phyloP scores from a whole-genome alignment of 2,888 invertebrate genomes.

The Dryocosmus kuriphilus region DNA sequence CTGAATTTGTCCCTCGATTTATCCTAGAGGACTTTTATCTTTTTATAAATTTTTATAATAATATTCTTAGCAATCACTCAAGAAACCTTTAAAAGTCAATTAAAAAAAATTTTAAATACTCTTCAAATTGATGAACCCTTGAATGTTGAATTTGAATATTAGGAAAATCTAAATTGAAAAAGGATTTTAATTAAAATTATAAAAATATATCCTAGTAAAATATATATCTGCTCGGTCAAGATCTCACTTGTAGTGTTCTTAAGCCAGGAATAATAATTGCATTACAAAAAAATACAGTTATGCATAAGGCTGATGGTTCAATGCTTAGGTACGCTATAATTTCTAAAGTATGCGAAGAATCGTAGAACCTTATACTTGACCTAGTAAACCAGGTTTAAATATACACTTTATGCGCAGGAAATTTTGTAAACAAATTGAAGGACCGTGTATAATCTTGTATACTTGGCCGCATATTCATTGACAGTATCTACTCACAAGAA shows the following conservation, averaged over 20 bases:
- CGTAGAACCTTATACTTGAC: not conserved
- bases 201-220: too few relatives aligned
- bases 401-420: not conserved
- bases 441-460: not conserved
- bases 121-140: too few relatives aligned
- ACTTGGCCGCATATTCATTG: not conserved
- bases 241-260: not conserved
- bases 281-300: not conserved
- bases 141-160: not conserved
- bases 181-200: too few relatives aligned
- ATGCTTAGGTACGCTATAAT: conserved; percentile 6
- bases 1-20: not conserved
- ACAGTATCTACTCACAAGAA: not conserved
- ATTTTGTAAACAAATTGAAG: not conserved
- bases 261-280: not conserved
- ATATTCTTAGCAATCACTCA: not conserved
- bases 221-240: too few relatives aligned
- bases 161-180: too few relatives aligned
- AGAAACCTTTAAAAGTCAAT: not conserved
- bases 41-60: not conserved
- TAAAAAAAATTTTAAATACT: not conserved
- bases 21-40: not conserved
- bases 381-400: not conserved
- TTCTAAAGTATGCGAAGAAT: not conserved
- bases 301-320: conserved; percentile 4